A percentile compares a stretch with the other conserved stretches of the same genome.
Evolutionary conservation across 2,888 invertebrate genomes (phyloP).

Genomic region (Teinopalpus imperialis): DNA sequence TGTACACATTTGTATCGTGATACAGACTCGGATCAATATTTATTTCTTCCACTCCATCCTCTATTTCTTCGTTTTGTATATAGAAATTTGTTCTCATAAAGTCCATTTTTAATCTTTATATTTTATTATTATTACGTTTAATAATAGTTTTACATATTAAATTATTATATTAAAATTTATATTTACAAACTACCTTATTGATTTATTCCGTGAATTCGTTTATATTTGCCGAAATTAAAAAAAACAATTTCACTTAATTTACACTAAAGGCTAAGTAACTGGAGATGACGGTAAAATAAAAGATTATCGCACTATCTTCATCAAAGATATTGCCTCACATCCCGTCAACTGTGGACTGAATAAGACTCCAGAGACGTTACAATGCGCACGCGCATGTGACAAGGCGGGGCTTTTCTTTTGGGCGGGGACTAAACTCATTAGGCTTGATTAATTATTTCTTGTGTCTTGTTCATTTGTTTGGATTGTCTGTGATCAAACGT

Average conservation of each 20-base stretch:
- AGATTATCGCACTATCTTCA: constrained; percentile 23
- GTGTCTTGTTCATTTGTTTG: background rate
- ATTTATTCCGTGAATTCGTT: no score
- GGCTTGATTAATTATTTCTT: constrained; percentile 15
- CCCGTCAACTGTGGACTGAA: constrained; percentile 9
- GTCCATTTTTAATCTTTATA: constrained; percentile 43
- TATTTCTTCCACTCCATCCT: constrained; percentile 25
- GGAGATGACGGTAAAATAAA: no score
- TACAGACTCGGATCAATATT: constrained; percentile 31
- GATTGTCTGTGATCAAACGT: background rate
- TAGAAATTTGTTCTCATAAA: constrained; percentile 48
- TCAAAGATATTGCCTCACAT: background rate
- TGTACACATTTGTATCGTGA: constrained; percentile 31
- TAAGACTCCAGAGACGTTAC: background rate
- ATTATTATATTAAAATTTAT: no score
- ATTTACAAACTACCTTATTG: no score
- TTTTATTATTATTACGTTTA: no score
- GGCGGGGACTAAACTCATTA: constrained; percentile 39
- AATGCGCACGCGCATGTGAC: constrained; percentile 33
- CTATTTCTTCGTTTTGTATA: constrained; percentile 36
- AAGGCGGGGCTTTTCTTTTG: constrained; percentile 47
- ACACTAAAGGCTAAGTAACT: no score
- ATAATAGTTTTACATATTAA: no score
- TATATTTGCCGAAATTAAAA: no score
- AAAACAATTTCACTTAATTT: no score